Evolutionary conservation across 1,140 invertebrate species (phyloP).

Genomic region (Cotesia glomerata): DNA sequence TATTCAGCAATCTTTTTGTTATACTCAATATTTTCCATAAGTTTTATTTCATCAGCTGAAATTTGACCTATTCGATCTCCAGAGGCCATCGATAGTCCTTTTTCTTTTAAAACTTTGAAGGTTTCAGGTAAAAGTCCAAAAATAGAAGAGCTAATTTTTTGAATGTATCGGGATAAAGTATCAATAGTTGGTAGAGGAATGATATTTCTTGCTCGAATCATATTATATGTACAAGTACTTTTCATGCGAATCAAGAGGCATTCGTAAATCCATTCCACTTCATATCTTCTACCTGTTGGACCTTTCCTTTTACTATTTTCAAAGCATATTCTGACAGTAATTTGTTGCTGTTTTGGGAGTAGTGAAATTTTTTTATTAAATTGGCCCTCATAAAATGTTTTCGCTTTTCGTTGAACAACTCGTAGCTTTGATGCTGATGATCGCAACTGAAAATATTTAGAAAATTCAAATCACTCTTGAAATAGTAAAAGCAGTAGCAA

Average conservation of each 20-base stretch:
- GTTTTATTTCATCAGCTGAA: not conserved
- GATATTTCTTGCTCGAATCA: not conserved
- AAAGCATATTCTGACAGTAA: too few species aligned
- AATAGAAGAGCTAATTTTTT: not conserved
- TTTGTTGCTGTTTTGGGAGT: too few species aligned
- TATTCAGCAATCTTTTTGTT: conserved; percentile 16
- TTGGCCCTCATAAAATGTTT: not conserved
- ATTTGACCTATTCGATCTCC: not conserved
- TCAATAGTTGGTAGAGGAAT: not conserved
- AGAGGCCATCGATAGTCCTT: not conserved
- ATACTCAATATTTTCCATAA: not conserved
- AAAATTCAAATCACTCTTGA: not conserved
- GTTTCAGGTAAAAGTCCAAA: not conserved
- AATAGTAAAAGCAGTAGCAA: not conserved
- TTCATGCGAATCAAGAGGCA: too few species aligned
- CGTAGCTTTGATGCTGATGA: not conserved
- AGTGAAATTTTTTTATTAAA: not conserved
- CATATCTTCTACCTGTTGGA: too few species aligned
- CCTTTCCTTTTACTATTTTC: too few species aligned
- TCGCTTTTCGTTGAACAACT: not conserved
- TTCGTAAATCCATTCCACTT: too few species aligned
- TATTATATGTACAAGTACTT: not conserved
- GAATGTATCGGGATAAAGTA: not conserved
- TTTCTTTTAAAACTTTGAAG: not conserved
- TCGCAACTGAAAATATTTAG: not conserved